These are phyloP conservation scores for Sebastes kiyomatsui DNA, from an alignment of 2,797 vertebrate genomes.

Conservation along the genomic window DNA sequence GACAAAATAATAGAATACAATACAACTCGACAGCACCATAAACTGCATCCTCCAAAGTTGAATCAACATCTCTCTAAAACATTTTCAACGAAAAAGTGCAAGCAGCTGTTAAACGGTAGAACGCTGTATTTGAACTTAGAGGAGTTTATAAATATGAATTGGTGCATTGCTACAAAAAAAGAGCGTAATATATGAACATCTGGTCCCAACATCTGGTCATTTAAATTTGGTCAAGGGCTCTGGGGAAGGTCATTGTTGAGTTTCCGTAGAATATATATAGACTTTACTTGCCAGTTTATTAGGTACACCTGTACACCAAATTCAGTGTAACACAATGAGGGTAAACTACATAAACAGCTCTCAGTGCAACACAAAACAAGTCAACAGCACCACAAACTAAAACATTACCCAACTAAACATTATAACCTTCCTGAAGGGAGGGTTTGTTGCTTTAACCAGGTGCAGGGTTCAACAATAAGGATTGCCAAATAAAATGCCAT, in stretches of 20 bases:
- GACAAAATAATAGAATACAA: background rate
- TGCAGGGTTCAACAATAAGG: no score
- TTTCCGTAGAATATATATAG: background rate
- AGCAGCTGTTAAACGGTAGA: background rate
- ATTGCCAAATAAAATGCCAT: no score
- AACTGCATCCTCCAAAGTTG: background rate
- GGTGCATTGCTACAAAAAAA: background rate
- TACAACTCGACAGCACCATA: background rate
- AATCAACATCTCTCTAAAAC: background rate
- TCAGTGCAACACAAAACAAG: background rate
- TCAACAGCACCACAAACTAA: background rate
- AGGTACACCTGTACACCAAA: background rate
- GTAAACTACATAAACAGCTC: background rate
- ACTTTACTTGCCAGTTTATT: background rate
- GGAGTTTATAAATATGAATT: background rate
- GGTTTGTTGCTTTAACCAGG: background rate
- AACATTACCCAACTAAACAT: background rate
- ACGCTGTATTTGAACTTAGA: background rate
- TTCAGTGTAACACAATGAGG: background rate
- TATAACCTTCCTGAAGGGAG: background rate
- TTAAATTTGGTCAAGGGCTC: background rate
- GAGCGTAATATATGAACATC: conserved; percentile 4
- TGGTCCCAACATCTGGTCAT: conserved; percentile 11
- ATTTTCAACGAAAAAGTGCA: background rate
- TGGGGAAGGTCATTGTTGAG: background rate